Evolutionary conservation across 2,888 invertebrate genomes (phyloP), one percentile per base, ranked within the genome.

Genomic region (Chymomyza caudatula): DNA sequence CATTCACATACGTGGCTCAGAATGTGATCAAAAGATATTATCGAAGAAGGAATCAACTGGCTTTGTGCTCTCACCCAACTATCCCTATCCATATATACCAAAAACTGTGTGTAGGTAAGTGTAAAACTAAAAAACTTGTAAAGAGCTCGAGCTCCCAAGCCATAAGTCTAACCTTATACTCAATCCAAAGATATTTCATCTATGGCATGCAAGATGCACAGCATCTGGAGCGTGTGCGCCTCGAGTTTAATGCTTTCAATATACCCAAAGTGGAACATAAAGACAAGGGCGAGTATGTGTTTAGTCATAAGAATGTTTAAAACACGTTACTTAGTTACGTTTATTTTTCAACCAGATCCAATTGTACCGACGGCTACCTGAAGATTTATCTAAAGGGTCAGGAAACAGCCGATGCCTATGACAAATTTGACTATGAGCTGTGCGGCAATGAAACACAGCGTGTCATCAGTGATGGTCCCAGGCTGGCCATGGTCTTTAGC

Each of bases 141-240:
- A 2, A 15, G 15, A 1, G 11, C 2, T 29, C 4, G 4, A 17
- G 15, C 20, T 25, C 29, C 19, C 23, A 47, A n/a, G 19, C 3
- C 51, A 51, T 22, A 51, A n/a, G 4, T 5, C 4, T 4, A 17
- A 17, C 2, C 13, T 47, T 51, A 51, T 17, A 37, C 23, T 29
- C 29, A 25, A n/a, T 11, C 22, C 20, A 5, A 20, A 93, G 93
- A 92, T 98, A 98, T 92, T 98, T 97, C 92, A 95, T 99, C 91
- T 98, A 98, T 91, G 98, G 98, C 86, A 96, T 99, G 94, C 97
- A 98, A 92, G 98, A 99, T 92, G 94, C 95, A 73, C 97, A 98
- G 91, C 96, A 98, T 91, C 93, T 98, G 90, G 98, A 99, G 91
- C 94, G 98, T 88, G 98, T 98, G 73, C 94, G 95, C 77, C 92